Conservation (phyloP, 2,888 invertebrate genomes). For the Parapristionchus giblindavisi region DNA sequence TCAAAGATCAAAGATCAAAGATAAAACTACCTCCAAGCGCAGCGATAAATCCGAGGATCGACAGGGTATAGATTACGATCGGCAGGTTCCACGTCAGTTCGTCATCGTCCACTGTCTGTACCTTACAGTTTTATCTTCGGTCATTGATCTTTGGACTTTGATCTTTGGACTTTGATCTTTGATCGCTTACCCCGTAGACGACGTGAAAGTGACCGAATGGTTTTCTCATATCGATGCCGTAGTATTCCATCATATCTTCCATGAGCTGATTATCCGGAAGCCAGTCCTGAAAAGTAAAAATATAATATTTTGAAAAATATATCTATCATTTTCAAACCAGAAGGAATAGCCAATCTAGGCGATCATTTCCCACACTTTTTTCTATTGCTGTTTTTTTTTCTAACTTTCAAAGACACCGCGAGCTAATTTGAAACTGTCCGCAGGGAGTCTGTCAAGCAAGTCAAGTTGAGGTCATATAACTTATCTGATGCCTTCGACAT, state of each 20-base stretch:
- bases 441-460: too few species aligned
- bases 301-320: too few species aligned
- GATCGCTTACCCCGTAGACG: conserved; percentile 12
- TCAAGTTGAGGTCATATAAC: too few species aligned
- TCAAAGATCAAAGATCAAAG: not conserved
- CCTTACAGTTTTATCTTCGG: not conserved
- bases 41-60: conserved; percentile 14
- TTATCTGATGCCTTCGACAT: too few species aligned
- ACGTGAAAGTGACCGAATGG: conserved; percentile 35
- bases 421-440: too few species aligned
- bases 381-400: too few species aligned
- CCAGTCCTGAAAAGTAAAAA: conserved; percentile 26
- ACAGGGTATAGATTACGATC: conserved; percentile 28
- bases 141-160: not conserved
- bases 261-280: not conserved
- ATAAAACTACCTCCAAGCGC: conserved; percentile 9
- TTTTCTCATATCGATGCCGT: conserved; percentile 10
- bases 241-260: not conserved
- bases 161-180: too few species aligned
- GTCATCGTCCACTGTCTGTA: not conserved
- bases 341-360: too few species aligned
- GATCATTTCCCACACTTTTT: too few species aligned
- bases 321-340: too few species aligned
- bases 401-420: too few species aligned
- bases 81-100: not conserved